A percentile compares a stretch with the other conserved stretches of the same genome.
Conservation (phyloP, 2,113 vertebrate genomes). For the Esox niger region DNA sequence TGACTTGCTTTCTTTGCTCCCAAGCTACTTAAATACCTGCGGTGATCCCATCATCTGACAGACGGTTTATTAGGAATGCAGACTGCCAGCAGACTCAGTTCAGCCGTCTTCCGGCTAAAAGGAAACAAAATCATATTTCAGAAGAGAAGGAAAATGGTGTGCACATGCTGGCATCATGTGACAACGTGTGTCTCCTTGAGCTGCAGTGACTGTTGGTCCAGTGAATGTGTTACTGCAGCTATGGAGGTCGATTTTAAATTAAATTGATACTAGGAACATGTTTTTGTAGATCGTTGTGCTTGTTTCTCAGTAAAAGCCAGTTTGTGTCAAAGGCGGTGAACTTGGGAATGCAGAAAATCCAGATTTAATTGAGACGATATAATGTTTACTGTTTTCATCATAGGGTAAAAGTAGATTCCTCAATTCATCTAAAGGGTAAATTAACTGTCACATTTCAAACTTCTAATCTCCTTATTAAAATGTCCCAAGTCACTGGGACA, state of each 20-base stretch:
- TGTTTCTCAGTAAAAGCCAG: background rate
- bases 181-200: too few relatives aligned
- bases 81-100: constrained; percentile 32
- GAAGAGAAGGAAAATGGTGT: background rate
- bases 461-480: constrained; percentile 11
- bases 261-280: background rate
- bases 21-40: constrained; percentile 30
- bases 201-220: background rate
- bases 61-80: constrained; percentile 26
- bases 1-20: constrained; percentile 18
- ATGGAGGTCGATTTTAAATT: background rate
- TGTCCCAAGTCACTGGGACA: background rate
- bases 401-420: constrained; percentile 5
- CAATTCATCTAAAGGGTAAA: background rate
- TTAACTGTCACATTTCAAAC: constrained; percentile 6
- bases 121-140: constrained; percentile 18
- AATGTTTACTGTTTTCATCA: background rate
- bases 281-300: background rate
- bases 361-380: too few relatives aligned
- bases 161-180: too few relatives aligned
- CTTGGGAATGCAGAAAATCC: background rate
- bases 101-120: too few relatives aligned
- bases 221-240: background rate
- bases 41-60: constrained; percentile 33
- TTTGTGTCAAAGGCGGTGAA: background rate